Base-by-base conservation (phyloP, 1,140 invertebrate species). In the Yoshiicerus persimilis region DNA sequence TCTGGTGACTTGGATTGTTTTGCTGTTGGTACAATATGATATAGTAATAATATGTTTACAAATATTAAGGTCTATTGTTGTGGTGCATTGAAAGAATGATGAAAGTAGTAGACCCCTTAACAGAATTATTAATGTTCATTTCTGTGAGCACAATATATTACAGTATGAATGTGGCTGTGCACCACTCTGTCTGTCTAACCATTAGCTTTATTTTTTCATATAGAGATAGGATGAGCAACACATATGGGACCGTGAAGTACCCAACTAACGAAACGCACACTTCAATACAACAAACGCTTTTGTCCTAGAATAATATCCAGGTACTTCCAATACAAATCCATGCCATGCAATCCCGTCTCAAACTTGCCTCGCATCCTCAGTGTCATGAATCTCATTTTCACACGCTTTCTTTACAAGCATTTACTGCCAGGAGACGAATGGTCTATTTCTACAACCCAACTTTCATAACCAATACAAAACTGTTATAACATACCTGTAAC, bases 351-450 rank as follows among this genome's bases (percentile, higher is more conserved):
- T 56, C 47, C 47, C 47, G 47, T 56, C 47, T 56, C 47, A n/a
- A 56, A 56, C 47, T 20, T 4, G 47, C 47, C 47, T 56, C 25
- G 66, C 66, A 30, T 70, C 30, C 66, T 10, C 25, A 56, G 47
- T 56, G 32, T 32, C 75, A 80, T 80, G 75, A 80, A 80, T 80
- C 34, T 80, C 32, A 80, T 80, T 80, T 80, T 80, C 75, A 80
- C 75, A 80, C 75, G 75, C 32, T 80, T 80, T 80, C 75, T 80
- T 80, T n/a, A 80, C 75, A 36, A n/a, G 20, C 32, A 36, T 36
- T 80, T 56, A 56, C 4, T 56, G n/a, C n/a, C n/a, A 56, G 47
- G 20, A 56, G 47, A 56, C 47, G n/a, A 56, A 56, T 56, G 47
- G 47, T n/a, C 47, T 56, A n/a, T n/a, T n/a, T n/a, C n/a, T n/a